phyloP scores from a whole-genome alignment of 2,113 vertebrate species.

The Craseonycteris thonglongyai region DNA sequence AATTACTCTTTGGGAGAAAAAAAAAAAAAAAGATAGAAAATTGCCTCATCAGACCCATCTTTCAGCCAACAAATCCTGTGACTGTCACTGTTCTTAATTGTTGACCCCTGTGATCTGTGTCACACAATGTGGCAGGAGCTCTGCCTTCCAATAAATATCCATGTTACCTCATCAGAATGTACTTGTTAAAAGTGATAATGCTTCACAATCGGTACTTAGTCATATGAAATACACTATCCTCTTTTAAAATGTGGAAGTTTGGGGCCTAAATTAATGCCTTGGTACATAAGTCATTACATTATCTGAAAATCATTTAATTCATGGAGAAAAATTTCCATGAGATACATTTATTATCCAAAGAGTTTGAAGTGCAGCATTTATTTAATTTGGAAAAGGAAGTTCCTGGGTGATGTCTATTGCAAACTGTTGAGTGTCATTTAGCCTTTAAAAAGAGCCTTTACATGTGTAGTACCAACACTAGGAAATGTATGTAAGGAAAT shows the following conservation, averaged over 20 bases:
- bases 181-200: constrained; percentile 64
- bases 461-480: background rate
- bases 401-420: background rate
- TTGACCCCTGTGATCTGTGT: constrained; percentile 55
- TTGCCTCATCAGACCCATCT: constrained; percentile 65
- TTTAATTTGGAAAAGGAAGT: constrained; percentile 46
- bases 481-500: background rate
- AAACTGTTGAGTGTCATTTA: constrained; percentile 23
- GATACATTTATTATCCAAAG: constrained; percentile 35
- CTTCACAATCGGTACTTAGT: constrained; percentile 46
- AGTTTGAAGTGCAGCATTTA: constrained; percentile 39
- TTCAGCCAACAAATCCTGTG: constrained; percentile 63
- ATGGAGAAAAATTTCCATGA: constrained; percentile 4
- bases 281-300: constrained; percentile 8
- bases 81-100: constrained; percentile 61
- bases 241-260: constrained; percentile 48
- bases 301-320: constrained; percentile 48
- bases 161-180: constrained; percentile 60
- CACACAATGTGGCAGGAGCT: constrained; percentile 39
- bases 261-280: constrained; percentile 58
- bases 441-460: constrained; percentile 34
- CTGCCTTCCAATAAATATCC: constrained; percentile 54
- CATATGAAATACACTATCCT: constrained; percentile 49
- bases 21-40: constrained; percentile 53
- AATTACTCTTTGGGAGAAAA: constrained; percentile 42